Base-by-base conservation (phyloP, 53 echinoderm and acorn worm genomes). In the Antedon mediterranea region DNA sequence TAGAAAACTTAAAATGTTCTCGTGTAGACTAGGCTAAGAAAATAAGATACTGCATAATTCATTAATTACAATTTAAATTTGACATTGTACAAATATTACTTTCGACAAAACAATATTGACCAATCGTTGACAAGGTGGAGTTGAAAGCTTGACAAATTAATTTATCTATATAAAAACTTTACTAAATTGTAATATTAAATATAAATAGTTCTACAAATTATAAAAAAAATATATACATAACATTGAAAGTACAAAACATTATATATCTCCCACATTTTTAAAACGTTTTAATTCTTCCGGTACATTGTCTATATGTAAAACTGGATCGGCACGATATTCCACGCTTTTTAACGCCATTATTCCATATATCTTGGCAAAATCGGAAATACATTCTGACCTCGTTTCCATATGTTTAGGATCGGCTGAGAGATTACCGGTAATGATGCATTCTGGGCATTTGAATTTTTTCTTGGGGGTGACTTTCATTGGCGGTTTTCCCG, bases 401-500 rank as follows among this genome's bases (percentile, higher is more conserved):
- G 92, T 90, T 73, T 90, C 98, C 98, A 98, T 92, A 85, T 98
- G 93, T 27, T 84, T 87, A 28, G 90, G 90, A 78, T 98, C 92
- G n/a, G 98, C 92, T 15, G 98, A 98, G 32, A 98, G 88, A 83
- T 90, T 92, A 75, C 85, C 85, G 0, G 73, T 81, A 73, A 86
- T 89, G 82, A 90, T 86, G 43, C 98, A 98, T 72, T 90, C 86
- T 13, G 98, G 98, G 31, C 98, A 98, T 75, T 98, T 98, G 87
- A 98, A 98, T 74, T 98, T 97, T 84, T 98, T 98, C 27, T 92
- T 85, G 0, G 98, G 98, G 3, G 98, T 92, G 34, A 98, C 98
- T 43, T 91, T 91, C 71, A 91, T 88, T 14, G 91, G 98, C 31
- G 98, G 86, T 74, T 98, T 98, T 31, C 98, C 98, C 11, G 98